Evolutionary conservation across 2,113 vertebrate genomes (phyloP).

Genomic region (Morphnarchus princeps): DNA sequence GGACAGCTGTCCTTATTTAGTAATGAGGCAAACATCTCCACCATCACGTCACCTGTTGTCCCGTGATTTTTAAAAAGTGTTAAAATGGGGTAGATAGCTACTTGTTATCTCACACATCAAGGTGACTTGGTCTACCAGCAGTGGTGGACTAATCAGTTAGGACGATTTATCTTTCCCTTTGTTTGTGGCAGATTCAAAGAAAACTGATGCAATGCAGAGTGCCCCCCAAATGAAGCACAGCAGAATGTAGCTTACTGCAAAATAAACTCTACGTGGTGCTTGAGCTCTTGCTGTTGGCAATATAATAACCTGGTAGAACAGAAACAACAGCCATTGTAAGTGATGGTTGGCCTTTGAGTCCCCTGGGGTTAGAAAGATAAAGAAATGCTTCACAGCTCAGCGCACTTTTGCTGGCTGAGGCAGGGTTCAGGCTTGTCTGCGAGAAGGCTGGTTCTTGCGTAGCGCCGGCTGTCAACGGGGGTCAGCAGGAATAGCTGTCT

Average conservation of each 20-base stretch:
- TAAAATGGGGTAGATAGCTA: not conserved
- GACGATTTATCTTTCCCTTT: not conserved
- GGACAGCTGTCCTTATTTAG: not conserved
- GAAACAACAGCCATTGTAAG: not conserved
- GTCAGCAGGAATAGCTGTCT: not conserved
- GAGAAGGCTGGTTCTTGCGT: not conserved
- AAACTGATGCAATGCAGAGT: not conserved
- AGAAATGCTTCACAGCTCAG: not conserved
- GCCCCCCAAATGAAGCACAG: not conserved
- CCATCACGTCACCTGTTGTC: not conserved
- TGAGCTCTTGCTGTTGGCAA: not conserved
- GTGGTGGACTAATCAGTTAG: not conserved
- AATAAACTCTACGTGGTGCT: not conserved
- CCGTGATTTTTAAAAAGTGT: not conserved
- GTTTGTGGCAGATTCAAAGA: not conserved
- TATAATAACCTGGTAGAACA: not conserved
- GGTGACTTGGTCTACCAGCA: not conserved
- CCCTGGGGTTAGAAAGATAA: not conserved
- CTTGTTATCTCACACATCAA: not conserved
- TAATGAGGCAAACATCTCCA: not conserved
- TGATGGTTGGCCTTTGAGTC: not conserved
- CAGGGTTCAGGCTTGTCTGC: not conserved
- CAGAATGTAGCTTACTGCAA: not conserved
- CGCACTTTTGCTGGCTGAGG: not conserved
- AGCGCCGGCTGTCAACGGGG: rapidly evolving